A percentile compares a stretch with the other conserved stretches of the same genome.
Evolutionary conservation across 2,888 invertebrate species (phyloP).

Genomic region (Loripinus fragilis): DNA sequence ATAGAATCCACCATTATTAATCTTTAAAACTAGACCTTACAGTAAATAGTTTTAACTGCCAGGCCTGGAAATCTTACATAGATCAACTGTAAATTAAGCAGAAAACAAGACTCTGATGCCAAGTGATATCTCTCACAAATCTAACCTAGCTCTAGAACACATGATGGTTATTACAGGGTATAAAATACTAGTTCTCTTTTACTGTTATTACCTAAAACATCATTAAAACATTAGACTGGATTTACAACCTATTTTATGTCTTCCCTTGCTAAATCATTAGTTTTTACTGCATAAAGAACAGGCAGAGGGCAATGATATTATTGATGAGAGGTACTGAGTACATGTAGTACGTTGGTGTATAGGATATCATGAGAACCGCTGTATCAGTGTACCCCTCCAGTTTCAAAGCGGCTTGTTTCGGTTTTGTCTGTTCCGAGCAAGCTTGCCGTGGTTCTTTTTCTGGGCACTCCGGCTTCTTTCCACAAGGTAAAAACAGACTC

Average conservation of each 20-base stretch:
- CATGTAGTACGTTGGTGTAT: too few relatives aligned
- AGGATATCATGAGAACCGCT: too few relatives aligned
- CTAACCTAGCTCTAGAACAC: neutral
- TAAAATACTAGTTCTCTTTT: conserved; percentile 1
- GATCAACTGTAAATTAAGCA: neutral
- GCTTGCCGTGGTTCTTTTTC: too few relatives aligned
- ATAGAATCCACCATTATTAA: too few relatives aligned
- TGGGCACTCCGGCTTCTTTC: too few relatives aligned
- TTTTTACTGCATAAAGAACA: neutral
- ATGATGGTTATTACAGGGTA: neutral
- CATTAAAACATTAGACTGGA: neutral
- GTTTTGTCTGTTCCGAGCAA: too few relatives aligned
- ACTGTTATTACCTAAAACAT: neutral
- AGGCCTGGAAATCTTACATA: neutral
- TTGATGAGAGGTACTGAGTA: too few relatives aligned
- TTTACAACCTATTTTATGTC: neutral
- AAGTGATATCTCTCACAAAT: conserved; percentile 12
- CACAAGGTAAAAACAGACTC: too few relatives aligned
- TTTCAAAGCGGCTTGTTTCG: too few relatives aligned
- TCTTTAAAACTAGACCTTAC: too few relatives aligned
- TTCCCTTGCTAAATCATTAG: neutral
- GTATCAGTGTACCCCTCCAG: too few relatives aligned
- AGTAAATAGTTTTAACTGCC: neutral
- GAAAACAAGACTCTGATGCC: conserved; percentile 14
- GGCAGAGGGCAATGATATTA: too few relatives aligned